phyloP scores from a whole-genome alignment of 2,113 vertebrate genomes.

The Aphelocoma coerulescens region DNA sequence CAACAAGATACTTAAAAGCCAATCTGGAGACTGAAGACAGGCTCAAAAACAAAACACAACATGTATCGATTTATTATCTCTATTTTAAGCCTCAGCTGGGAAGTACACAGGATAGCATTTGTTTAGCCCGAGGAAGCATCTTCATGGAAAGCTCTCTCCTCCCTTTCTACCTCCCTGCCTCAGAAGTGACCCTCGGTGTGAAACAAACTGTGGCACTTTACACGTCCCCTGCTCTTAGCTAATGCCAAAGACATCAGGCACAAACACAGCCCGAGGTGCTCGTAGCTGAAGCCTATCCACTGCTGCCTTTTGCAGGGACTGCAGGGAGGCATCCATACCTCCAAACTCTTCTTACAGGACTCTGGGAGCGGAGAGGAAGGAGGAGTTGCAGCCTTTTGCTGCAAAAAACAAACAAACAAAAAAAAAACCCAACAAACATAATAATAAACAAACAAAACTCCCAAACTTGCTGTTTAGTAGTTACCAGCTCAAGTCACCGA shows the following conservation, averaged over 20 bases:
- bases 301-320: neutral
- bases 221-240: neutral
- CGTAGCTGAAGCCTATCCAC: neutral
- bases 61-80: slow-evolving; percentile 33
- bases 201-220: neutral
- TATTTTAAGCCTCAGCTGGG: slow-evolving; percentile 47
- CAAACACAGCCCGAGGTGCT: neutral
- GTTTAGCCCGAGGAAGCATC: slow-evolving; percentile 17
- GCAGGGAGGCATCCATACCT: neutral
- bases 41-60: slow-evolving; percentile 38
- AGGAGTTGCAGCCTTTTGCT: neutral
- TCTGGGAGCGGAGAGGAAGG: neutral
- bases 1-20: slow-evolving; percentile 54
- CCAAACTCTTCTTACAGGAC: neutral
- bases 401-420: neutral
- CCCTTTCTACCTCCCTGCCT: neutral
- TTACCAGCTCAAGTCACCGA: neutral
- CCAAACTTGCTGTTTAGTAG: neutral
- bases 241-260: neutral
- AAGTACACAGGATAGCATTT: slow-evolving; percentile 11
- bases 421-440: neutral
- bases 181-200: neutral
- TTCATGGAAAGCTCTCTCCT: neutral
- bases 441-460: neutral
- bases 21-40: slow-evolving; percentile 17